Conservation (phyloP, 2,797 vertebrate genomes). For the Enteromius argenteus region DNA sequence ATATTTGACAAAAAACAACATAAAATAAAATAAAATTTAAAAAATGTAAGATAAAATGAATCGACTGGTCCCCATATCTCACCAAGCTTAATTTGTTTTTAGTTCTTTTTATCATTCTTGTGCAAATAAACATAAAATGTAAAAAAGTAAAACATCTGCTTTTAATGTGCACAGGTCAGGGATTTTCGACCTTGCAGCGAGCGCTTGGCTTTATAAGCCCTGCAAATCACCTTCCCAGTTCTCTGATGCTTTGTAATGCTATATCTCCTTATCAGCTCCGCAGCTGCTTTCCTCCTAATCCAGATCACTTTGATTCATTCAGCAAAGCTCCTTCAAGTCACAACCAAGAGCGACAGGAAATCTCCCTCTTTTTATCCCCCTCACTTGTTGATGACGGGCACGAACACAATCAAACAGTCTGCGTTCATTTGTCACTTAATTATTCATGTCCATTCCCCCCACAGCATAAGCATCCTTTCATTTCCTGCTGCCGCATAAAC, state of each 20-base stretch:
- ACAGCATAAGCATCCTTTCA: constrained; percentile 12
- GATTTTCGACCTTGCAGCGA: not conserved
- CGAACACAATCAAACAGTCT: constrained; percentile 17
- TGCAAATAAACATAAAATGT: not conserved
- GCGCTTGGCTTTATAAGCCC: not conserved
- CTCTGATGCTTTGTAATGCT: not conserved
- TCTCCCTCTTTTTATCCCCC: not conserved
- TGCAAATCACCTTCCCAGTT: not conserved
- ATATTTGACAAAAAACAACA: no score
- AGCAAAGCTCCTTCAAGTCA: constrained; percentile 22
- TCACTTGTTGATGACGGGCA: constrained; percentile 12
- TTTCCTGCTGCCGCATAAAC: constrained; percentile 24
- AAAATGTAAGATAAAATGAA: no score
- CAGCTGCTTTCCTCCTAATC: constrained; percentile 8
- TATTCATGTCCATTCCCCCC: constrained; percentile 34
- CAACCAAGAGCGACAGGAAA: constrained; percentile 1
- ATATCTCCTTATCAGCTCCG: constrained; percentile 16
- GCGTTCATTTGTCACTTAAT: constrained; percentile 24
- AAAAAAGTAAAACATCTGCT: not conserved
- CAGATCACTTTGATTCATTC: constrained; percentile 26
- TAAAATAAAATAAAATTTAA: no score
- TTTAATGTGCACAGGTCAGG: constrained; percentile 4
- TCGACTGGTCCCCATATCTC: not conserved
- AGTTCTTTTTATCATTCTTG: not conserved
- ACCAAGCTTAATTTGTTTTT: not conserved